Base-by-base conservation (phyloP, 2,113 vertebrate species). In the Xenopus laevis region DNA sequence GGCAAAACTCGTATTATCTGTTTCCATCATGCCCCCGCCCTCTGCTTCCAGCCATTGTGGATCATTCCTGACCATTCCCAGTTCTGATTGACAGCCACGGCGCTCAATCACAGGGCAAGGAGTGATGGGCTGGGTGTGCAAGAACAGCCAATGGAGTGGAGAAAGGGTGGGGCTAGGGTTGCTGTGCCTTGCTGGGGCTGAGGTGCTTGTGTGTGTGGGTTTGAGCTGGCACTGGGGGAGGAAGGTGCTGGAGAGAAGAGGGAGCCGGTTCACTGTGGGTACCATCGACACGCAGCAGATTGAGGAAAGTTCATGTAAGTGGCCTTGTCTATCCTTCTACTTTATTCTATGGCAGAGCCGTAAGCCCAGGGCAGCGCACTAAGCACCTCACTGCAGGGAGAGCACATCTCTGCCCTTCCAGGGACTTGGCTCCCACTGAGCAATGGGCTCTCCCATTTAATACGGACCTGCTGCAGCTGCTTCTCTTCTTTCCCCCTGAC, bases 251-350 rank as follows among this genome's bases (percentile, higher is more conserved):
- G 27, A 13, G n/a, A 12, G 33, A 44, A 16, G n/a, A 64, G 13
- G 33, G 65, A 53, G 55, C 8, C 33, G 72, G 53, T 46, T 40
- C 62, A 53, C 64, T 73, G 71, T 40, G 65, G 45, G 50, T 46
- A 69, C 64, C 64, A 4, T 11, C 33, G 20, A 59, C 20, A 27
- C 57, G 72, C 64, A 47, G 72, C 64, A 10, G 1, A 27, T 50
- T 64, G 33, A 47, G 72, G 53, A 59, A 59, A 62, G 53, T 74
- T 66, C 50, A 44, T 74, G 72, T 74, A 74, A 74, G 72, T 74
- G 40, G 1, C 4, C 30, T 11, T 59, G 23, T 15, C 23, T 47
- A 50, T 47, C 27, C 46, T 68, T 0, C 15, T 15, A 40, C 16
- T 18, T 1, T 30, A 10, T 13, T 33, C 1, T 15, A 10, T 23